Base-by-base conservation (phyloP, 2,113 vertebrate genomes). In the Pseudolaguvia tuberculata region DNA sequence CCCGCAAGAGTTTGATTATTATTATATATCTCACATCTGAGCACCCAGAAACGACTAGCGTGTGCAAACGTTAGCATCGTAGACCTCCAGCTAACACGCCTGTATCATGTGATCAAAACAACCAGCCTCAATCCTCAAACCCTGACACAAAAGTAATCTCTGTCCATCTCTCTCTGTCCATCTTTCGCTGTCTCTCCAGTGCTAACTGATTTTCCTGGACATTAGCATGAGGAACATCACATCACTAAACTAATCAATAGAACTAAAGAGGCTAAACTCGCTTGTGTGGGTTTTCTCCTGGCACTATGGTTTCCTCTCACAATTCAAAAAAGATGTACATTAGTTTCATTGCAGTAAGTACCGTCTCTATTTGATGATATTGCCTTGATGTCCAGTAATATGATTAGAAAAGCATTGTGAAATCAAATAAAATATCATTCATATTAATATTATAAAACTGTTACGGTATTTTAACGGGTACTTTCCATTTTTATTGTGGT, bases 121-220 rank as follows among this genome's bases (percentile, higher is more conserved):
- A 62, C 21, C 10, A 42, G 13, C 31, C 31, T 21, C 31, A 5
- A 1, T 62, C 13, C 61, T 45, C 2, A 42, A 42, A 42, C 61
- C 35, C 50, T 11, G 17, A 52, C 42, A 25, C 2, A 47, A 25
- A 53, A n/a, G n/a, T n/a, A 21, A n/a, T 51, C 6, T 25, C 8
- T 17, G 15, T 14, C n/a, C n/a, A 7, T 62, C 18, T 48, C 1
- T 21, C n/a, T 10, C 14, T 15, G 8, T 63, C 42, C 8, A 15
- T 31, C 39, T 78, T 14, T 72, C 12, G 48, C 55, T 21, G 29
- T 35, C 51, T 79, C 55, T 68, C 35, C 9, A 35, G 27, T 5
- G 42, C 57, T 72, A 23, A 58, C 21, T 59, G 51, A 39, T 20
- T 7, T 1, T 62, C 20, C 51, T 1, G 9, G 11, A 17, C n/a